These are phyloP conservation scores for Chironomus riparius DNA, from an alignment of 2,888 invertebrate species.

Conservation along the genomic window DNA sequence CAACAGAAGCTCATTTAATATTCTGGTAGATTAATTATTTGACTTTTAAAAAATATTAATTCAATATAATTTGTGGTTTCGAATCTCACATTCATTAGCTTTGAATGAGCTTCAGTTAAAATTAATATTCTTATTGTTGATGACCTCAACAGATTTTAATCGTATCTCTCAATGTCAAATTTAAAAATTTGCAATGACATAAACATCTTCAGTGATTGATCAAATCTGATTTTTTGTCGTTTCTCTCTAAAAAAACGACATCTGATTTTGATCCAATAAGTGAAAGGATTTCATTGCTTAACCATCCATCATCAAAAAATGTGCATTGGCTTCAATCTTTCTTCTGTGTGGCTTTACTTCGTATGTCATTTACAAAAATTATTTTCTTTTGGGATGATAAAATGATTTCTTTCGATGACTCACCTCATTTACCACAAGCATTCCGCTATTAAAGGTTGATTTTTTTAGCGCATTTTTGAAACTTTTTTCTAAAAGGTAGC, in stretches of 20 bases:
- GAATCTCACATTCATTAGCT: background rate
- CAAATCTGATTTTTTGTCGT: background rate
- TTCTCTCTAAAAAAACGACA: background rate
- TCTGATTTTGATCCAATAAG: too few relatives aligned
- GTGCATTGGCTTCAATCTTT: background rate
- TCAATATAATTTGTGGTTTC: background rate
- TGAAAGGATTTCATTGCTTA: too few relatives aligned
- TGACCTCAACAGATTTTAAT: background rate
- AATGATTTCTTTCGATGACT: background rate
- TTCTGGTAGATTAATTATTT: background rate
- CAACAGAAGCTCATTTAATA: slow-evolving; percentile 23
- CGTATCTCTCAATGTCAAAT: slow-evolving; percentile 23
- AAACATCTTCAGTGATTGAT: slow-evolving; percentile 11
- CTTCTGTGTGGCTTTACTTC: background rate
- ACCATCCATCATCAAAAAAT: too few relatives aligned
- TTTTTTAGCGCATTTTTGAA: too few relatives aligned
- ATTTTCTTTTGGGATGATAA: background rate
- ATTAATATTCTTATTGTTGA: too few relatives aligned
- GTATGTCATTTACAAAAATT: background rate
- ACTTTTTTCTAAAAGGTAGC: too few relatives aligned
- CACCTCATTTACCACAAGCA: background rate
- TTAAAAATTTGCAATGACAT: slow-evolving; percentile 23
- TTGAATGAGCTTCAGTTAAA: background rate
- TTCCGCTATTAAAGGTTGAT: background rate
- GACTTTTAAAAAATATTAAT: background rate